Evolutionary conservation across 2,888 invertebrate species (phyloP), one percentile per base, ranked within the genome.

Genomic region (Muscina levida): DNA sequence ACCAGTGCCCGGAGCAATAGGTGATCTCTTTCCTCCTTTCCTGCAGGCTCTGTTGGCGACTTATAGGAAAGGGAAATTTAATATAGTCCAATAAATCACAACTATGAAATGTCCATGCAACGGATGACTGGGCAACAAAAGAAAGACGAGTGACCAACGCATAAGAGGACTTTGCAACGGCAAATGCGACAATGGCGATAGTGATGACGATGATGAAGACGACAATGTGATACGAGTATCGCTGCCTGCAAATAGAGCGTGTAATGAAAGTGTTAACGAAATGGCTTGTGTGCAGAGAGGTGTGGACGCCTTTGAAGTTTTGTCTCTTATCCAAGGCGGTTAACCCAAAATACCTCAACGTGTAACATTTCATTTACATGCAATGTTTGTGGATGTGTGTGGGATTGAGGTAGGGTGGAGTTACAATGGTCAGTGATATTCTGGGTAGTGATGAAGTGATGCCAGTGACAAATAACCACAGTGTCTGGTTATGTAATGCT

Each of bases 31-130:
- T 31, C 4, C 31, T 8, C 3, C 8, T 31, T 31, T 31, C 31
- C 31, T n/a, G n/a, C n/a, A n/a, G n/a, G n/a, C n/a, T n/a, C n/a
- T n/a, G n/a, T n/a, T n/a, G n/a, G n/a, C n/a, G n/a, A n/a, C n/a
- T n/a, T n/a, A 22, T 22, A 22, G 37, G 51, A 39, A 68, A 68
- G 53, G 15, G 71, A 19, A 82, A 82, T 80, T 82, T 83, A 82
- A 83, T 84, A 83, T 72, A 70, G 75, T 42, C 75, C 67, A 77
- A 85, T 84, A 84, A 85, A 84, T 85, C 84, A 84, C 19, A 51
- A 26, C 67, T 72, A 56, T 75, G 56, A 77, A 72, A 75, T 48
- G 17, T 68, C 19, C 3, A 53, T 26, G 59, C 67, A 31, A 48
- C 62, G 68, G 68, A 62, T 59, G 72, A 77, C 71, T 62, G 44